Evolutionary conservation across 2,797 vertebrate species (phyloP), one percentile per base, ranked within the genome.

Genomic region (Micrastur ruficollis): DNA sequence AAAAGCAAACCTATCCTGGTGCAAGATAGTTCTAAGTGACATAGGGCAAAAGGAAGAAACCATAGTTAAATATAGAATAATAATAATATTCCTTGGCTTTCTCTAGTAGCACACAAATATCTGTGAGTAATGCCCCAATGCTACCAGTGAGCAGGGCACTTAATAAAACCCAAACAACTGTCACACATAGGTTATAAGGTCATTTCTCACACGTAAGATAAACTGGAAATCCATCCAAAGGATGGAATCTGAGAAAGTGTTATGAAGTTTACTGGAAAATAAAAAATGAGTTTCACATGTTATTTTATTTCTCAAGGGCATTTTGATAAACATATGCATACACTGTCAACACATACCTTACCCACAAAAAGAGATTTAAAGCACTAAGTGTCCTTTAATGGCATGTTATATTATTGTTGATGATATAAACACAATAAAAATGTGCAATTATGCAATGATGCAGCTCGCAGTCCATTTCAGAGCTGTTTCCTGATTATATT

Each of bases 141-240:
- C 92, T 91, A 53, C 97, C 72, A 75, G 95, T 74, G 87, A 98
- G 75, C 92, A 98, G 88, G 92, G 94, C 94, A 98, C 96, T 98
- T 98, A 98, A 98, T 98, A 98, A 98, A 98, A 97, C 68, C 93
- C 88, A 97, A 97, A 95, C 97, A 98, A 97, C 97, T 98, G 98
- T 97, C 98, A 98, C 89, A 97, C 58, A 55, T 67, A 86, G 97
- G 98, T 98, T 98, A 98, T 95, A 98, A 98, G 98, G 98, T 98
- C 96, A 97, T 98, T 98, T 97, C 97, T 98, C 97, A 98, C 90
- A 97, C 36, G 22, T 81, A 97, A 97, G 96, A 97, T 97, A 98
- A 98, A 97, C 95, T 97, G 94, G 94, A 97, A 98, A 98, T 96
- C 96, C 68, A 97, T 98, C 74, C 81, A 66, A 95, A 95, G 92